Percentiles rank a stretch among this genome's conserved stretches.
These are phyloP conservation scores for Andrena chrysosceles DNA, from an alignment of 2,888 invertebrate genomes.

Conservation along the genomic window DNA sequence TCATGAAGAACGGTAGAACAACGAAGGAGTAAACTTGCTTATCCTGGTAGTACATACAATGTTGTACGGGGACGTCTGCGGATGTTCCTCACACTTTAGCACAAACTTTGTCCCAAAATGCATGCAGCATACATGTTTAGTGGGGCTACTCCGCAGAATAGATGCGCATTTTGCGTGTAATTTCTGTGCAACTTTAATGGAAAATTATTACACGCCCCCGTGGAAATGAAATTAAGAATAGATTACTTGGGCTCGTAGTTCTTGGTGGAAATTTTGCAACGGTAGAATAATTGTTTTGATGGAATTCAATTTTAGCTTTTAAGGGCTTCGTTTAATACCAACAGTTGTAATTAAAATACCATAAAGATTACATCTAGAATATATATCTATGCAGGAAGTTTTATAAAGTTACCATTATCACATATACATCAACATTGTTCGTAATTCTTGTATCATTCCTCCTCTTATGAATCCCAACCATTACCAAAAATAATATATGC, in stretches of 20 bases:
- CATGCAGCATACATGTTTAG: slow-evolving; percentile 1
- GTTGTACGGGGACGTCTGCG: neutral
- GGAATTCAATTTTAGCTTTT: neutral
- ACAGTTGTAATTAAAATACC: too few species aligned
- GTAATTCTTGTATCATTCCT: too few species aligned
- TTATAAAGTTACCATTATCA: too few species aligned
- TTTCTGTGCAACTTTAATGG: neutral
- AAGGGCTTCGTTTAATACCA: too few species aligned
- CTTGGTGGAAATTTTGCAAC: neutral
- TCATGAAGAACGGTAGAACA: neutral
- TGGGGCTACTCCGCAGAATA: neutral
- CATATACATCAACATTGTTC: too few species aligned
- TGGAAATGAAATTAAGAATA: neutral
- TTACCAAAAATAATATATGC: too few species aligned
- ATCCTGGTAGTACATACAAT: neutral
- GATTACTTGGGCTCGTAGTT: neutral
- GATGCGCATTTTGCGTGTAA: neutral
- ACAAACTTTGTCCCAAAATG: neutral
- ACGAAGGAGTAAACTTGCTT: too few species aligned
- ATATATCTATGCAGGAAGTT: too few species aligned
- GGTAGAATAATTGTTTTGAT: neutral
- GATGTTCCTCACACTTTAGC: neutral
- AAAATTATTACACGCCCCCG: neutral
- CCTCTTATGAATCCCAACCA: too few species aligned
- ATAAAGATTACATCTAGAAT: too few species aligned